Base-by-base conservation (phyloP, 2,888 invertebrate species). In the Lasioglossum oenotherae region DNA sequence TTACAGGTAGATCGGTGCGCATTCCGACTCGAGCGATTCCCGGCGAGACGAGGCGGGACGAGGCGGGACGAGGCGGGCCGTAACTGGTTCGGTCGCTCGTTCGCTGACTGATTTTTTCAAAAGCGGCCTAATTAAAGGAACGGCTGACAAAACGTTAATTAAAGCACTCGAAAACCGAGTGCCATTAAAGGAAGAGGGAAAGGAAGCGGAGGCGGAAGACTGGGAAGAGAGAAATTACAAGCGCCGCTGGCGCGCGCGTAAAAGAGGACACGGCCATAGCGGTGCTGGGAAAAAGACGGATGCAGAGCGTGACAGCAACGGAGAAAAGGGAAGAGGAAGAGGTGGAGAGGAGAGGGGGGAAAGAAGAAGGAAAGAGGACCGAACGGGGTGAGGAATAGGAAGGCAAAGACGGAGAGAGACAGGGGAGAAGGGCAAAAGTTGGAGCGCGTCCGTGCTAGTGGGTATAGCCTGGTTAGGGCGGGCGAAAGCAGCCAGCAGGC, bases 81-180 rank as follows among this genome's bases (percentile, higher is more conserved):
- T 8, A 8, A 8, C 64, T 31, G 64, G 64, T 31, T 64, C 31
- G 64, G 64, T 64, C 31, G 77, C 12, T 78, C 76, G 71, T 86
- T 90, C 87, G 90, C 88, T 89, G 92, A 92, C 90, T 87, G 92
- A 93, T 93, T 93, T 93, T 90, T 93, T 92, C 91, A 90, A 92
- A 94, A 93, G 92, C 92, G 91, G 91, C 90, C 93, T 93, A 93
- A 94, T 93, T 93, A 94, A 93, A 91, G 89, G 89, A 89, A 87
- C 86, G 90, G 88, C 91, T 88, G 90, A 92, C 91, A 91, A 93
- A 93, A 93, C 93, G 92, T 93, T 93, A 93, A 94, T 94, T 93
- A 94, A 94, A 93, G 92, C 92, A 92, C 92, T 94, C 91, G 92
- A 92, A 91, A 91, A 92, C 83, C 88, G 90, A 93, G 93, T 92